These are phyloP conservation scores for Stratiolaelaps scimitus DNA, from an alignment of 1,140 invertebrate genomes.

Conservation along the genomic window DNA sequence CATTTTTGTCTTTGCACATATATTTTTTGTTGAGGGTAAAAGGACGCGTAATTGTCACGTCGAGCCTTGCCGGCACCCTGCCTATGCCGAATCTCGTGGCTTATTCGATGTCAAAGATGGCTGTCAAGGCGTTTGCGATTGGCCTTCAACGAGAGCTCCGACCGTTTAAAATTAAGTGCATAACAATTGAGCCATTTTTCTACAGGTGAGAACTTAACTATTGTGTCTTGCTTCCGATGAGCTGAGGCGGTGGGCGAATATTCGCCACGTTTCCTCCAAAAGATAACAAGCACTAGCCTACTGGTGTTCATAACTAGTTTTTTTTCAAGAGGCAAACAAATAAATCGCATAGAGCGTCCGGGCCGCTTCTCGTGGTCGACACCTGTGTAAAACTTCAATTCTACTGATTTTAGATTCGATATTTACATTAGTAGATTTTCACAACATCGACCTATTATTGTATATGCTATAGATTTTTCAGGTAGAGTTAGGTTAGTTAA, in stretches of 20 bases:
- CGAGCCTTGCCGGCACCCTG: background rate
- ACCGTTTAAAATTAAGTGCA: background rate
- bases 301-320: background rate
- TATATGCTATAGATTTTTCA: too few species aligned
- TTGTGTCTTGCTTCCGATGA: background rate
- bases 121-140: background rate
- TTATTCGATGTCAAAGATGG: constrained; percentile 23
- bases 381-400: background rate
- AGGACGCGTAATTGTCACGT: constrained; percentile 13
- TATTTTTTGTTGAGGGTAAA: too few species aligned
- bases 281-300: background rate
- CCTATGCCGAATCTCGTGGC: background rate
- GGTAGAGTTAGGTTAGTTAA: too few species aligned
- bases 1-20: too few species aligned
- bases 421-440: too few species aligned
- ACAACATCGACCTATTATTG: too few species aligned
- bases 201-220: constrained; percentile 22
- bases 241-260: background rate
- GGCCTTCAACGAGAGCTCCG: constrained; percentile 17
- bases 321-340: background rate
- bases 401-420: too few species aligned
- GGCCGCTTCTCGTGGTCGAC: background rate
- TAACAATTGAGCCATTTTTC: constrained; percentile 21
- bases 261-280: background rate
- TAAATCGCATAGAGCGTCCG: background rate